Conservation (phyloP, 2,888 invertebrate genomes). For the Thera britannica region DNA sequence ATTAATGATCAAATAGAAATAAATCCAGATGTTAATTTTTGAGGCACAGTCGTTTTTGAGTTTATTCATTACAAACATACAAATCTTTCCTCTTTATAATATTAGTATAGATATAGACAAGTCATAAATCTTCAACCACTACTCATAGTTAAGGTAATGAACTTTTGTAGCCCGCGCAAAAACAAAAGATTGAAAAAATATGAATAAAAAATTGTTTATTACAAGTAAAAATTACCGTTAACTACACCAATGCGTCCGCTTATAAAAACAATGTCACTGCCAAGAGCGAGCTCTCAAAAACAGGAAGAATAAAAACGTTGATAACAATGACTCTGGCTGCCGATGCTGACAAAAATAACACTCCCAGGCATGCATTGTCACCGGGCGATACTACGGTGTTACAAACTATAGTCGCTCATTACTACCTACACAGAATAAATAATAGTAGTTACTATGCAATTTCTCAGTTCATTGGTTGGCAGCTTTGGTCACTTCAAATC, state of each 20-base stretch:
- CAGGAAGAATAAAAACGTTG: conserved; percentile 72
- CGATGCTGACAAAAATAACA: conserved; percentile 75
- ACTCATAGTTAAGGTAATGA: background rate
- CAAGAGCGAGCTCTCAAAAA: conserved; percentile 68
- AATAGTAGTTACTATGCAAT: conserved; percentile 2
- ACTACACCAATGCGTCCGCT: conserved; percentile 38
- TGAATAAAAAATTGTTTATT: background rate
- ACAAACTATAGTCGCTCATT: conserved; percentile 34
- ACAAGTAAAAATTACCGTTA: conserved; percentile 28
- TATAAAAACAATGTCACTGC: conserved; percentile 66
- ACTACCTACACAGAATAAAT: conserved; percentile 31
- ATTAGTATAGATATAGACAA: background rate
- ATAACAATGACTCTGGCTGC: conserved; percentile 67
- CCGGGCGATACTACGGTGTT: conserved; percentile 44
- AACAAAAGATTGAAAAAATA: background rate
- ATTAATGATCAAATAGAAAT: background rate
- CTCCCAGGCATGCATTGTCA: conserved; percentile 67
- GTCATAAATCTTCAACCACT: background rate
- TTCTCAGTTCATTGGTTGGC: background rate
- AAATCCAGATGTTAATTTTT: background rate
- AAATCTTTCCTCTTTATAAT: background rate
- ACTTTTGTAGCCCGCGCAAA: background rate
- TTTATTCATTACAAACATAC: background rate
- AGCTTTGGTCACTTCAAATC: conserved; percentile 2
- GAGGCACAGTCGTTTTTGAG: background rate